Percentiles rank a stretch among this genome's conserved stretches.
Evolutionary conservation across 2,888 invertebrate species (phyloP).

Genomic region (Thalpophila matura): DNA sequence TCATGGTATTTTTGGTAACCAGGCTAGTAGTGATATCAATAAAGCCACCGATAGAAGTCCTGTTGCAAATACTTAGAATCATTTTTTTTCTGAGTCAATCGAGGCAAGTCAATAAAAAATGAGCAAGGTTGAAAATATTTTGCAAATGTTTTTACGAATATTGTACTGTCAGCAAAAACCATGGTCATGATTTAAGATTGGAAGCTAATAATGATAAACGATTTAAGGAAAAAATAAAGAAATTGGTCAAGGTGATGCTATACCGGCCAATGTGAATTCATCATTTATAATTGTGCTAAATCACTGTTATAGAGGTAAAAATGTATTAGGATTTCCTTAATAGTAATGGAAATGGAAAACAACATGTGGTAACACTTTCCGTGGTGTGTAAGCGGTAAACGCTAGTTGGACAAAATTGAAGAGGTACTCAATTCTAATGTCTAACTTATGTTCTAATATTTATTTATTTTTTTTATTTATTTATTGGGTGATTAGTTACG

Average conservation of each 20-base stretch:
- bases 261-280: conserved; percentile 32
- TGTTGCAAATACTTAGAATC: background rate
- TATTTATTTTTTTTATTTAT: too few relatives aligned
- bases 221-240: conserved; percentile 44
- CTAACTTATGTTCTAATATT: conserved; percentile 6
- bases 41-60: background rate
- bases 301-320: conserved; percentile 6
- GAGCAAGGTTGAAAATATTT: conserved; percentile 41
- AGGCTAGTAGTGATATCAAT: background rate
- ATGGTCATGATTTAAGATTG: conserved; percentile 20
- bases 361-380: conserved; percentile 6
- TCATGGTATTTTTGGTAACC: background rate
- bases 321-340: conserved; percentile 1
- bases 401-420: background rate
- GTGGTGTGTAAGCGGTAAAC: conserved; percentile 11
- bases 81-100: background rate
- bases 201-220: conserved; percentile 24
- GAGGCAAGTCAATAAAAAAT: background rate
- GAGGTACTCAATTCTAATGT: conserved; percentile 1
- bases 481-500: conserved; percentile 11
- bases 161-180: conserved; percentile 37
- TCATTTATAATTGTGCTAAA: conserved; percentile 11
- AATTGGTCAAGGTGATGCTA: conserved; percentile 51
- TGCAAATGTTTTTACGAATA: conserved; percentile 15
- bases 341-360: conserved; percentile 12